Conservation (phyloP, 1,140 invertebrate genomes). For the Lordiphosa collinella region DNA sequence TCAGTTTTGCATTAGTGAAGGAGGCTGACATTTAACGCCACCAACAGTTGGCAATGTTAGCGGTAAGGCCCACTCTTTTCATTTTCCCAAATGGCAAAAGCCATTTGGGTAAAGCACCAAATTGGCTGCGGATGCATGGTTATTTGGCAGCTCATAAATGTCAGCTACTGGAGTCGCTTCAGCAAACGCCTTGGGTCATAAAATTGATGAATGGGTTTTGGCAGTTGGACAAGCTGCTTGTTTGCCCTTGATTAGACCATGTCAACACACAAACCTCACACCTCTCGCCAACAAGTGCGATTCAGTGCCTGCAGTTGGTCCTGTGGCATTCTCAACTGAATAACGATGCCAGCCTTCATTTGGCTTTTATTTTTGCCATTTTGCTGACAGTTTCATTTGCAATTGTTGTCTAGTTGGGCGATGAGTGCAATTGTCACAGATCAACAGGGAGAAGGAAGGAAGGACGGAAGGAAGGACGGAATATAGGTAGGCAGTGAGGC, state of each 20-base stretch:
- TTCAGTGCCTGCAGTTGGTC: conserved; percentile 4
- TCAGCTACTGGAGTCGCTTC: conserved; percentile 15
- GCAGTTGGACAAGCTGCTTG: conserved; percentile 1
- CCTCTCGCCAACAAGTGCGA: conserved; percentile 1
- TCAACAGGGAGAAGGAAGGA: not conserved
- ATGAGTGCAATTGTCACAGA: conserved; percentile 16
- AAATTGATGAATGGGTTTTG: conserved; percentile 32
- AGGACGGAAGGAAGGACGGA: not conserved
- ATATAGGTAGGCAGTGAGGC: not conserved
- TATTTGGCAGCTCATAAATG: conserved; percentile 43
- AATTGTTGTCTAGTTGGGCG: conserved; percentile 8
- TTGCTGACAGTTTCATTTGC: conserved; percentile 57
- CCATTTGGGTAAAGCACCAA: conserved; percentile 2
- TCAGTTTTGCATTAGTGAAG: conserved; percentile 14
- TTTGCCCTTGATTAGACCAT: conserved; percentile 16
- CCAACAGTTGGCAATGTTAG: conserved; percentile 33
- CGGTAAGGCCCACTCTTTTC: conserved; percentile 18
- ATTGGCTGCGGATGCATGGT: conserved; percentile 22
- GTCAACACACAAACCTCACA: not conserved
- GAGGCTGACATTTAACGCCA: conserved; percentile 33
- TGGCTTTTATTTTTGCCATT: conserved; percentile 25
- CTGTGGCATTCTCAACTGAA: conserved; percentile 52
- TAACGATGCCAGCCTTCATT: conserved; percentile 37
- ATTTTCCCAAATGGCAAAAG: conserved; percentile 7
- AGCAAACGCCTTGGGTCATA: conserved; percentile 23